These are phyloP conservation scores for Clarias batrachus DNA, from an alignment of 2,113 vertebrate species.

Conservation along the genomic window DNA sequence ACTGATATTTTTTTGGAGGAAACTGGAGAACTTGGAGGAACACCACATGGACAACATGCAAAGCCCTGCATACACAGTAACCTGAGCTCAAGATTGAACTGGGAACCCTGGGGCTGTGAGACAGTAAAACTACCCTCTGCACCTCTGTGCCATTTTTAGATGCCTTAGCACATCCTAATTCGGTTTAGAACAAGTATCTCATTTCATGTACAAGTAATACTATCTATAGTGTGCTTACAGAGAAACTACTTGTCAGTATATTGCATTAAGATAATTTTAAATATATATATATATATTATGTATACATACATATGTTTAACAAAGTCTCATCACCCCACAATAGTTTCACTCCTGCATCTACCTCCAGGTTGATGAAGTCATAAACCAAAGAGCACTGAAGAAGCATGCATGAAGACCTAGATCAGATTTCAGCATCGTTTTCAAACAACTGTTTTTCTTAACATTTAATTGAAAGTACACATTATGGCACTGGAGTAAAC, in stretches of 20 bases:
- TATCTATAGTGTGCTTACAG: neutral
- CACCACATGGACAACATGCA: neutral
- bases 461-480: neutral
- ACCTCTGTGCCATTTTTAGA: neutral
- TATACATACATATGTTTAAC: neutral
- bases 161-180: neutral
- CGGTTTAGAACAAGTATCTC: neutral
- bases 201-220: neutral
- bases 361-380: constrained; percentile 9
- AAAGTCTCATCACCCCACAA: constrained; percentile 20
- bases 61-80: neutral
- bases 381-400: neutral
- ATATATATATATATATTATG: neutral
- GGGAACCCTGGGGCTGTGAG: neutral
- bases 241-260: neutral
- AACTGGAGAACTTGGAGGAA: neutral
- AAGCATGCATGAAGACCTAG: constrained; percentile 10
- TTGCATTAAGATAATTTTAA: neutral
- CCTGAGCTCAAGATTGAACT: neutral
- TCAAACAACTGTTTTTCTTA: neutral
- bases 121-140: neutral
- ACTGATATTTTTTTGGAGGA: neutral
- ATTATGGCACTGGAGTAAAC: neutral
- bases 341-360: constrained; percentile 35
- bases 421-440: neutral